These are phyloP conservation scores for Lithophane leautieri DNA, from an alignment of 2,888 invertebrate genomes.

Conservation along the genomic window DNA sequence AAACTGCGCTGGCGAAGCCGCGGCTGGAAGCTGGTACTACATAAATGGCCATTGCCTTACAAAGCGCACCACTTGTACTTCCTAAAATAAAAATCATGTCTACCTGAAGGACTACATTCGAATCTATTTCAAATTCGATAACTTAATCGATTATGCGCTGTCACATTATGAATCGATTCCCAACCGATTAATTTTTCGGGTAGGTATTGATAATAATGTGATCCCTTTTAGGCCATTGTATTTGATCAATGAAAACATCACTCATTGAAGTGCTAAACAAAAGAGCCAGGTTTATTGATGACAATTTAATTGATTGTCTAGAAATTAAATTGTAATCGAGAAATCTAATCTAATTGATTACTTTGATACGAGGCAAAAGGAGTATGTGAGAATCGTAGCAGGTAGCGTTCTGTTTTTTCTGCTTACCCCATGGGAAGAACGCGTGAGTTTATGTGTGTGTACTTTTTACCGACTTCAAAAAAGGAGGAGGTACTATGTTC, in stretches of 20 bases:
- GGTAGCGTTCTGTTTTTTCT: too few species aligned
- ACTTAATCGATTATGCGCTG: constrained; percentile 36
- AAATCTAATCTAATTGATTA: background rate
- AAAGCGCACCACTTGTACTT: too few species aligned
- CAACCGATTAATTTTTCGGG: constrained; percentile 40
- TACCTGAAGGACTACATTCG: background rate
- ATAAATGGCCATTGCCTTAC: too few species aligned
- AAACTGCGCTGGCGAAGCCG: too few species aligned
- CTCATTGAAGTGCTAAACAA: constrained; percentile 11
- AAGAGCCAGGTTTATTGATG: constrained; percentile 17
- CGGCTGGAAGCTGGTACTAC: too few species aligned
- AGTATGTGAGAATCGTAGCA: background rate
- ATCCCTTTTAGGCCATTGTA: constrained; percentile 29
- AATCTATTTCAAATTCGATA: constrained; percentile 5
- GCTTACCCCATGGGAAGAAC: background rate
- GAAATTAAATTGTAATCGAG: background rate
- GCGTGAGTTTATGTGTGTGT: background rate
- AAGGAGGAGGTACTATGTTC: too few species aligned
- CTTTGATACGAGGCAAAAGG: background rate
- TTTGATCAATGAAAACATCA: constrained; percentile 24
- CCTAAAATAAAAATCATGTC: too few species aligned
- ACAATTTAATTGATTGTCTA: constrained; percentile 18
- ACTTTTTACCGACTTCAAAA: too few species aligned
- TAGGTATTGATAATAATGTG: constrained; percentile 19
- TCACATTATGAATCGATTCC: constrained; percentile 43